Evolutionary conservation across 2,888 invertebrate species (phyloP).

Genomic region (Cryptocheilus praepositus): DNA sequence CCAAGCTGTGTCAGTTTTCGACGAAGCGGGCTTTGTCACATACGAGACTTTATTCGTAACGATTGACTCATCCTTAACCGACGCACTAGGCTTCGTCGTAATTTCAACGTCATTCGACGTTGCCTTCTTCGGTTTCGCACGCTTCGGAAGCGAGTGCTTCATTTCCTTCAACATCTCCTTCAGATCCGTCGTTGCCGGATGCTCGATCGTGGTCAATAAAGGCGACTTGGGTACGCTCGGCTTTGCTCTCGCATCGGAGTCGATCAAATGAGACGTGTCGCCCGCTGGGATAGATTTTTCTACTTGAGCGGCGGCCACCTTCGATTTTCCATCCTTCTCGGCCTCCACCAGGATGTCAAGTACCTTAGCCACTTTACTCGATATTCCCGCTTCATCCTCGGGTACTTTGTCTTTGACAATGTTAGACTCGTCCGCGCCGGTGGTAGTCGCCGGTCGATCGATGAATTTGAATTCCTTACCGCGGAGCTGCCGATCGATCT

Average conservation of each 20-base stretch:
- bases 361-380: slow-evolving; percentile 62
- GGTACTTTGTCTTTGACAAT: slow-evolving; percentile 29
- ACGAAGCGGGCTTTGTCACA: slow-evolving; percentile 26
- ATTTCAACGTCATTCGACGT: slow-evolving; percentile 23
- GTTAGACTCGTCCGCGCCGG: not conserved
- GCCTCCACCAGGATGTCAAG: slow-evolving; percentile 62
- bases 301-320: slow-evolving; percentile 24
- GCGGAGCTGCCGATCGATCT: slow-evolving; percentile 63
- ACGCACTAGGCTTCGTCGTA: slow-evolving; percentile 16
- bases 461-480: slow-evolving; percentile 45
- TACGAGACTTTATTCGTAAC: slow-evolving; percentile 42
- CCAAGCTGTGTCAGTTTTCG: slow-evolving; percentile 22
- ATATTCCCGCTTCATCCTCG: slow-evolving; percentile 46
- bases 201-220: slow-evolving; percentile 53
- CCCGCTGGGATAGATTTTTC: slow-evolving; percentile 40
- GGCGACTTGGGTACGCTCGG: slow-evolving; percentile 30
- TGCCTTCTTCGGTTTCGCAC: slow-evolving; percentile 73
- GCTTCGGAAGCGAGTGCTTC: slow-evolving; percentile 84
- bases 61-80: slow-evolving; percentile 37
- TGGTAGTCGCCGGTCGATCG: slow-evolving; percentile 24
- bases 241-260: slow-evolving; percentile 28
- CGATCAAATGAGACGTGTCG: slow-evolving; percentile 22
- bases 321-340: slow-evolving; percentile 55
- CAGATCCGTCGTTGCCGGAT: slow-evolving; percentile 70
- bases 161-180: slow-evolving; percentile 86